Base-by-base conservation (phyloP, 2,113 vertebrate genomes). In the Mugil cephalus region DNA sequence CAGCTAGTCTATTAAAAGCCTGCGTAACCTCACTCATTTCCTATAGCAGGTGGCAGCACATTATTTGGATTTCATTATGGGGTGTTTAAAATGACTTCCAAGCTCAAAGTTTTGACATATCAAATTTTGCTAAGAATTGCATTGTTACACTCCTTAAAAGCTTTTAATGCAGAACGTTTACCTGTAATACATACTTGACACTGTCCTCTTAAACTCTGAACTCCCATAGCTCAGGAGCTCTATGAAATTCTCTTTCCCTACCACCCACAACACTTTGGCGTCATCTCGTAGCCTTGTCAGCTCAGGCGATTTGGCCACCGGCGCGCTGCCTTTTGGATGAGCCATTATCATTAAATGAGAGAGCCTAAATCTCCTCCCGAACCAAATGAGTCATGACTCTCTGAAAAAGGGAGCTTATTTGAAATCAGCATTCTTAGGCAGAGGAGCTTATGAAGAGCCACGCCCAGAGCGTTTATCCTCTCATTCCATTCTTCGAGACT, bases 301-400 rank as follows among this genome's bases (percentile, higher is more conserved):
- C 65, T 83, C 18, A 1, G 39, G 48, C 60, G 70, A 70, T 77
- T 72, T 69, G 60, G 72, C 63, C 71, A 35, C 14, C 18, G 10
- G 67, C 55, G 36, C 8, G 2, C 48, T 40, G 51, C 69, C 55
- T 73, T 56, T 58, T 45, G 38, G 48, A 64, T 46, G 45, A 79
- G 73, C 53, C 18, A 4, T 77, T 82, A 76, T 80, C 60, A 50
- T 83, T 70, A 83, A 81, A 85, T 59, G 79, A 79, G 56, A 42
- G 56, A 61, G 40, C 35, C 30, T 43, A 53, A 81, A 79, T 81
- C 69, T 78, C 50, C 21, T 79, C 48, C 64, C 24, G 45, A 60
- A 56, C 67, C 56, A 42, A 66, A 69, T 81, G 73, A 86, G 58
- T 87, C 76, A 65, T 12, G 62, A 34, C 43, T 13, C 30, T 30